These are phyloP conservation scores for Mesocricetus auratus DNA, from an alignment of 2,113 vertebrate species.

Conservation along the genomic window DNA sequence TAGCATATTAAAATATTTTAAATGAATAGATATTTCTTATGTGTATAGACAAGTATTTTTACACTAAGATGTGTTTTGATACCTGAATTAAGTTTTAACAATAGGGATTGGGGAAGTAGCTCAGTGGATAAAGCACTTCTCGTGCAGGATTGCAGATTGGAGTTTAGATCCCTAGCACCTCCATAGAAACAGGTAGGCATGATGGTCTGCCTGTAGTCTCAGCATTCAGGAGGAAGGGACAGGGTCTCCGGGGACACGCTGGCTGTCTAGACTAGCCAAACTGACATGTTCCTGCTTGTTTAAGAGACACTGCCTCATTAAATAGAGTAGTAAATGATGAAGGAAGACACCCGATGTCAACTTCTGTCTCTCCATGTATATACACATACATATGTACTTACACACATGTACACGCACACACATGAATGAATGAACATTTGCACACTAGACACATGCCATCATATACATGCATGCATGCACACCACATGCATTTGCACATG, in stretches of 20 bases:
- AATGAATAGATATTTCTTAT: constrained; percentile 11
- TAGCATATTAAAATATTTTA: constrained; percentile 52
- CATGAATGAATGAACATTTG: no score
- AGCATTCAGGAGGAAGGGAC: not conserved
- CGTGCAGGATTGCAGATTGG: fast-evolving
- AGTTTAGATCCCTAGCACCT: not conserved
- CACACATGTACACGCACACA: not conserved
- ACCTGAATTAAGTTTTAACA: constrained; percentile 57
- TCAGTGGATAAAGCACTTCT: not conserved
- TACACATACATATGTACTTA: not conserved
- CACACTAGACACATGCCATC: not conserved
- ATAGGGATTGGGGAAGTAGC: not conserved
- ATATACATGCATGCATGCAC: not conserved
- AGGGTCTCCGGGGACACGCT: not conserved
- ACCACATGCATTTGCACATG: not conserved
- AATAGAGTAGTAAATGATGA: not conserved
- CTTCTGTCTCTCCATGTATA: not conserved
- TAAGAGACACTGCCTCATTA: not conserved
- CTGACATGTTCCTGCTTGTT: no score
- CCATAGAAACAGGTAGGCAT: not conserved
- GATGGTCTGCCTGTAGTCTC: not conserved
- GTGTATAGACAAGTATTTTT: constrained; percentile 45
- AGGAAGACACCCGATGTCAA: not conserved
- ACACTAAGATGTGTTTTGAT: constrained; percentile 43
- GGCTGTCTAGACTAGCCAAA: not conserved